Evolutionary conservation across 2,113 vertebrate species (phyloP), one percentile per base, ranked within the genome.

Genomic region (Cepphus grylle): DNA sequence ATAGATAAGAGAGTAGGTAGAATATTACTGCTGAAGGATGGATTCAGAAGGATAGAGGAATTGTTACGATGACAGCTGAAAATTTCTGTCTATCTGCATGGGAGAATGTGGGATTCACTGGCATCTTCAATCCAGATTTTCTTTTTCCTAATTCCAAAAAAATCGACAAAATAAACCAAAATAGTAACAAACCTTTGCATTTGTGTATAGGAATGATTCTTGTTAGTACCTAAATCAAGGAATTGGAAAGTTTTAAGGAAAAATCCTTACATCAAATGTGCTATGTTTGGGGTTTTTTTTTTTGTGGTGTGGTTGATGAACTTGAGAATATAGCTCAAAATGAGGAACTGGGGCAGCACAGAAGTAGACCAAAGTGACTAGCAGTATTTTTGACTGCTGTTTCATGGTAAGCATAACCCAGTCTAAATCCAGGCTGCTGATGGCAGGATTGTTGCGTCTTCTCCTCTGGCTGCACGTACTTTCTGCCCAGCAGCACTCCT

Each of bases 1-100:
- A 90, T 80, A 85, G 85, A 73, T 85, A 66, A 86, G 69, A 77
- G 74, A 82, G 66, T 58, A 94, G 90, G 86, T 90, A 95, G 93
- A 30, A 18, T 83, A 52, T 86, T 79, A 17, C 22, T 88, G 53
- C 86, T 43, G 56, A 69, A 84, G 61, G 49, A 40, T 36, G 22
- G 72, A 17, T 66, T 92, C n/a, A 49, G 77, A 67, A 90, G 86
- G 50, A 25, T 79, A 59, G 47, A 86, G 78, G 67, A 91, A 77
- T 79, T 74, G 40, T 90, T 94, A 34, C 0, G 5, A 26, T 85
- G 79, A 62, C 91, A 90, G 58, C 36, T 89, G 79, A 86, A 87
- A 69, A 50, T 55, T 30, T 26, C 36, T 53, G 15, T 30, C 0
- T 15, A 55, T 74, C n/a, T 92, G 45, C 69, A 69, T 13, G 61